Conservation (phyloP, 2,888 invertebrate species). For the Notodonta ziczac region DNA sequence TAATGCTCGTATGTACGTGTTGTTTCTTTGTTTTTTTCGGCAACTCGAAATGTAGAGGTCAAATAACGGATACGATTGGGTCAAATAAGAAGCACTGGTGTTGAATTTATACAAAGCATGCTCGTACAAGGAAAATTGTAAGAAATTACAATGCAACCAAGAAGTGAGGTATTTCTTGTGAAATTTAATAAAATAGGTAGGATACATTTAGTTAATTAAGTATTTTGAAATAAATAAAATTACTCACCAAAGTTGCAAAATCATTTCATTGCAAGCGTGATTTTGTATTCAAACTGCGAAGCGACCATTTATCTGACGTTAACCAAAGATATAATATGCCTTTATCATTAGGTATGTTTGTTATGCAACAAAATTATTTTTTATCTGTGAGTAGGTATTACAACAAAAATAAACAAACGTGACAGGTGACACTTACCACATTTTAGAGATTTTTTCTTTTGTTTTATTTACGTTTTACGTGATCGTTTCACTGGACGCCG, state of each 20-base stretch:
- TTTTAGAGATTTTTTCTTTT: constrained; percentile 33
- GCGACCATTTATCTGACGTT: neutral
- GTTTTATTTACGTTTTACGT: constrained; percentile 19
- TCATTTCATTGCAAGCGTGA: neutral
- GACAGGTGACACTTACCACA: constrained; percentile 47
- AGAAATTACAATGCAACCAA: no score
- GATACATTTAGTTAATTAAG: no score
- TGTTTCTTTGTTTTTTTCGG: neutral
- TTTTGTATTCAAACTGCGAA: neutral
- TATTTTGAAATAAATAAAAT: neutral
- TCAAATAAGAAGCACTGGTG: neutral
- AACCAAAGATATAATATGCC: neutral
- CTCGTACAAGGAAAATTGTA: no score
- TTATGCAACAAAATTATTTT: neutral
- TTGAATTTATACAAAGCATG: neutral
- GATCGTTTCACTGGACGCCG: constrained; percentile 30
- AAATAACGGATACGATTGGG: neutral
- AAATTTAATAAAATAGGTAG: no score
- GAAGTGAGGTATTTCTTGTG: no score
- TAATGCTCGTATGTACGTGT: neutral
- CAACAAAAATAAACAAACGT: constrained; percentile 2
- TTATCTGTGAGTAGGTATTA: neutral
- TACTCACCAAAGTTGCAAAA: neutral
- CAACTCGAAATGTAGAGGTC: constrained; percentile 1
- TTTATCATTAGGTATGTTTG: neutral